A percentile compares a stretch with the other conserved stretches of the same genome.
Evolutionary conservation across 1,140 invertebrate genomes (phyloP).

Genomic region (Drosophila oshimai): DNA sequence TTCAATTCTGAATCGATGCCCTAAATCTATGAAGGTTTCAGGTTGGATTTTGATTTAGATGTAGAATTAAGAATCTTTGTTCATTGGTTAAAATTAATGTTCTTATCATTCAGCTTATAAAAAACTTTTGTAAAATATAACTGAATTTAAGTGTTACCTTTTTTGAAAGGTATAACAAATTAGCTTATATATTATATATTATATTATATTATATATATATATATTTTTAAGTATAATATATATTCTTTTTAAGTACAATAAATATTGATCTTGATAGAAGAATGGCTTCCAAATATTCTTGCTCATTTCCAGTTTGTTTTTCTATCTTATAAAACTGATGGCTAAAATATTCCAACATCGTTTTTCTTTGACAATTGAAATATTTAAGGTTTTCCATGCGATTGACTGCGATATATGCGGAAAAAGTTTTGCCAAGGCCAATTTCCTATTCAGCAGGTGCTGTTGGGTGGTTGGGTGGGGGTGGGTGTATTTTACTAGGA

Average conservation of each 20-base stretch:
- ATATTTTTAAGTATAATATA: not conserved
- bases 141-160: too few relatives aligned
- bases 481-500: not conserved
- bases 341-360: not conserved
- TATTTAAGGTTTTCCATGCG: conserved; percentile 15
- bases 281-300: too few relatives aligned
- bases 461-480: not conserved
- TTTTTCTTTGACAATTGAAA: not conserved
- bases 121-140: too few relatives aligned
- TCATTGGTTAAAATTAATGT: too few relatives aligned
- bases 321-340: too few relatives aligned
- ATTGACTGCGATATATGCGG: conserved; percentile 18
- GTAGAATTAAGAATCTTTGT: too few relatives aligned
- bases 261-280: too few relatives aligned
- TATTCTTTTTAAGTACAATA: not conserved
- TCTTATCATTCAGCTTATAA: too few relatives aligned
- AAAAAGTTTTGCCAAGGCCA: conserved; percentile 30
- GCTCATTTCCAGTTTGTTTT: too few relatives aligned
- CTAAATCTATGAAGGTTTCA: not conserved
- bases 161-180: too few relatives aligned
- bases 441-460: conserved; percentile 9
- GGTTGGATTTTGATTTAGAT: too few relatives aligned
- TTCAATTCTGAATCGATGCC: conserved; percentile 15
- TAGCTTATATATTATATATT: too few relatives aligned
- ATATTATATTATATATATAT: not conserved